Conservation (phyloP, 1,140 invertebrate species). For the Drosophila suzukii region DNA sequence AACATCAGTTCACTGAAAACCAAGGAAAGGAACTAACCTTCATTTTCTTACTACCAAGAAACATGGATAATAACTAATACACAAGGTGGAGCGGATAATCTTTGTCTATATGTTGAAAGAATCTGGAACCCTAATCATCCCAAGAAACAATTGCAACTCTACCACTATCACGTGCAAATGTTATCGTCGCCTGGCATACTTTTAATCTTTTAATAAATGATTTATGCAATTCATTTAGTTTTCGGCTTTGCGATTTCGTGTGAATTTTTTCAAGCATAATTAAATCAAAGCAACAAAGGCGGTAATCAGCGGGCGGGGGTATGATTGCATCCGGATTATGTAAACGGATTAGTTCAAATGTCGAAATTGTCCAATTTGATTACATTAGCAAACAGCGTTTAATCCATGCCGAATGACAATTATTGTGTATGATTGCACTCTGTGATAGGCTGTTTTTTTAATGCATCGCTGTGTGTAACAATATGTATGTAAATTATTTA, state of each 20-base stretch:
- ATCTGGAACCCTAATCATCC: background rate
- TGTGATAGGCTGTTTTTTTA: background rate
- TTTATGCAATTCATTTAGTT: conserved; percentile 65
- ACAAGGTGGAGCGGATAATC: too few relatives aligned
- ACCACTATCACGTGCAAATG: background rate
- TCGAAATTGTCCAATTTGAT: conserved; percentile 62
- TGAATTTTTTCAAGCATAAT: conserved; percentile 44
- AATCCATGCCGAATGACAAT: conserved; percentile 40
- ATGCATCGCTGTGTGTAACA: background rate
- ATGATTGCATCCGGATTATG: conserved; percentile 41
- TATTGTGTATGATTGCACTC: conserved; percentile 30
- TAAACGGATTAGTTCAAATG: conserved; percentile 61
- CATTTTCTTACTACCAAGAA: too few relatives aligned
- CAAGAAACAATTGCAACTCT: background rate
- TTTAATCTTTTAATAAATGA: conserved; percentile 36
- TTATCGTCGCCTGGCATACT: background rate
- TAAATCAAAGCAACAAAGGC: conserved; percentile 62
- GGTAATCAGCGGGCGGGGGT: conserved; percentile 32
- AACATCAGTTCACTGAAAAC: background rate
- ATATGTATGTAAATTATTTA: background rate
- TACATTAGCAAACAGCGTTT: conserved; percentile 44
- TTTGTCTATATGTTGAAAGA: too few relatives aligned
- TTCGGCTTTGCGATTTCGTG: conserved; percentile 2
- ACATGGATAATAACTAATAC: too few relatives aligned
- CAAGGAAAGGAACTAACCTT: too few relatives aligned